Evolutionary conservation across 2,113 vertebrate genomes (phyloP), one percentile per base, ranked within the genome.

Genomic region (Phocoena phocoena): DNA sequence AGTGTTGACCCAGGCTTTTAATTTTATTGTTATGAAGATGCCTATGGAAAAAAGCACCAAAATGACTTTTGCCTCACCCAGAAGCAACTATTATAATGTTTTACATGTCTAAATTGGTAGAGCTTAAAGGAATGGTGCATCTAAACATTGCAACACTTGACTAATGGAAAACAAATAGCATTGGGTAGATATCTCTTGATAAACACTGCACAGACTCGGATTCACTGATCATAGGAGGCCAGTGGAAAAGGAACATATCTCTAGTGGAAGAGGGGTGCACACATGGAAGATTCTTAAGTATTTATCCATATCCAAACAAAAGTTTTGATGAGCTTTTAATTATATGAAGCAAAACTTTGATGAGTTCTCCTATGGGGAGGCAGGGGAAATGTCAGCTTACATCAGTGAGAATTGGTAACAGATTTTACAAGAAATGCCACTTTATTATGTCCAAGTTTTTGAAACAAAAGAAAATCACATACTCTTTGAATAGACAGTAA

Each of bases 21-120:
- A 99, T 99, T 98, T 99, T 99, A 98, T 99, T 99, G 98, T 99
- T 99, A 98, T 99, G 99, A 97, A 99, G 99, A 98, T 99, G 99
- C 80, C 99, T 99, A 91, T n/a, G 97, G 73, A 96, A 63, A 94
- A 91, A 95, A 13, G 53, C 44, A 95, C 53, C 47, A 58, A n/a
- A 96, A 79, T 36, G 25, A 95, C 81, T 65, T 38, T 55, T n/a
- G 25, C 6, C 17, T 89, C 74, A 63, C 1, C 73, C 18, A 89
- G 70, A 7, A 77, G n/a, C 0, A 21, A 84, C 25, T 33, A 14
- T 74, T 76, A 63, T 15, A 55, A 62, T 93, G 38, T 77, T 81
- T 90, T 23, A 67, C 3, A 14, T 17, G 36, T 47, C 88, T 95
- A 68, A 88, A 36, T 18, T 74, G 31, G 2, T 41, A 28, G 26